Conservation (phyloP, 2,797 vertebrate species). For the Lutra lutra region DNA sequence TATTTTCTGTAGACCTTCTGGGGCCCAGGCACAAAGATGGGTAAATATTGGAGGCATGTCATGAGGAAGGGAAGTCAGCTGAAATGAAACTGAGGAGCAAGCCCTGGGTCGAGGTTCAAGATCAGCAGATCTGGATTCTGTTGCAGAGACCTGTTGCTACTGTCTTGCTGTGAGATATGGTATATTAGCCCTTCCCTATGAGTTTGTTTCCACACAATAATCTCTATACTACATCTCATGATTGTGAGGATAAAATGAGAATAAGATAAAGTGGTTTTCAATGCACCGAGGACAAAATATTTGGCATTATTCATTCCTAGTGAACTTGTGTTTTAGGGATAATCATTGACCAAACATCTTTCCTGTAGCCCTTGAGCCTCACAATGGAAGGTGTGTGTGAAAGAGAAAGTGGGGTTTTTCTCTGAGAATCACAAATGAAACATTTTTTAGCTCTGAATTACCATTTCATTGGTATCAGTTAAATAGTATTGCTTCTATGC, state of each 20-base stretch:
- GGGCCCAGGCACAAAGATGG: neutral
- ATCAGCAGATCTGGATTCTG: neutral
- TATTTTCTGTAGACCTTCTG: neutral
- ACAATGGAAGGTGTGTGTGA: neutral
- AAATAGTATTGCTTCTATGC: neutral
- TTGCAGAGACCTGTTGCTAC: neutral
- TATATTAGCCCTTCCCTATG: neutral
- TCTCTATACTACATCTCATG: neutral
- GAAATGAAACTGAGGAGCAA: neutral
- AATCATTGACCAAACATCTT: neutral
- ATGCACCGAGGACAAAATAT: neutral
- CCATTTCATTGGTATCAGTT: neutral
- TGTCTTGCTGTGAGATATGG: neutral
- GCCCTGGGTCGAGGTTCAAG: neutral
- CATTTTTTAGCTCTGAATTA: neutral
- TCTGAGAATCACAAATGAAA: neutral
- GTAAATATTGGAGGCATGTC: neutral
- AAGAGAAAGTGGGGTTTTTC: neutral
- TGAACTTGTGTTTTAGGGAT: neutral
- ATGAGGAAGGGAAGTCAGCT: neutral
- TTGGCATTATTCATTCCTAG: neutral
- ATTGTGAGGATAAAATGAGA: slow-evolving; percentile 1
- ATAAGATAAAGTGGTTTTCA: neutral
- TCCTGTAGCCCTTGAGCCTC: neutral
- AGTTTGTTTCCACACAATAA: neutral